A percentile compares a stretch with the other conserved stretches of the same genome.
phyloP scores from a whole-genome alignment of 2,113 vertebrate species.

The Pteruthius melanotis region DNA sequence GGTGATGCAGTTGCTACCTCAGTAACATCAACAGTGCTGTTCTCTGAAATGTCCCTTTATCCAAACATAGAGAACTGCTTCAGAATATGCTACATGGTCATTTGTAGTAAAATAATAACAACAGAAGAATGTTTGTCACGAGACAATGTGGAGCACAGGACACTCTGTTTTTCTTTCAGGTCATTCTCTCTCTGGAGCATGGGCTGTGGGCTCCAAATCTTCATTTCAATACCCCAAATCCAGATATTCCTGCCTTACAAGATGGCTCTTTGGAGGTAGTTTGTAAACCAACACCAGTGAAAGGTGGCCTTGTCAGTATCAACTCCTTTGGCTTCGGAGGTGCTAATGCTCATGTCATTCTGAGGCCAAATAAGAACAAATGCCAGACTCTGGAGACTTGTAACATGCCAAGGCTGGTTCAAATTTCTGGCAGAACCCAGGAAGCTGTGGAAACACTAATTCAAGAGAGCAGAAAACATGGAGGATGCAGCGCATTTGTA shows the following conservation, averaged over 20 bases:
- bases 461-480: conserved; percentile 70
- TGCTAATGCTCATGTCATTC: conserved; percentile 90
- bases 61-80: background rate
- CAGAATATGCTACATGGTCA: background rate
- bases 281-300: conserved; percentile 78
- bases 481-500: conserved; percentile 71
- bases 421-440: conserved; percentile 84
- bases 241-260: conserved; percentile 83
- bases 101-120: background rate
- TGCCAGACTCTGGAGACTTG: background rate
- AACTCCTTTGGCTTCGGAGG: conserved; percentile 97
- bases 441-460: conserved; percentile 79
- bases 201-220: conserved; percentile 94
- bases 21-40: background rate
- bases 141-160: background rate
- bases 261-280: conserved; percentile 84
- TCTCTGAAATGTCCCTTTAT: background rate
- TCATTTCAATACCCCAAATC: conserved; percentile 84
- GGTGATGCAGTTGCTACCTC: background rate
- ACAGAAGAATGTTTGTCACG: background rate
- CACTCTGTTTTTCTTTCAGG: conserved; percentile 63
- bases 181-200: conserved; percentile 87
- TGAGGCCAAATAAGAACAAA: conserved; percentile 74
- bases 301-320: conserved; percentile 83
- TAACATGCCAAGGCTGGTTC: conserved; percentile 74